Percentiles rank a stretch among this genome's conserved stretches.
phyloP scores from a whole-genome alignment of 92 coral and sea anemone species.

The Bergia sp. region DNA sequence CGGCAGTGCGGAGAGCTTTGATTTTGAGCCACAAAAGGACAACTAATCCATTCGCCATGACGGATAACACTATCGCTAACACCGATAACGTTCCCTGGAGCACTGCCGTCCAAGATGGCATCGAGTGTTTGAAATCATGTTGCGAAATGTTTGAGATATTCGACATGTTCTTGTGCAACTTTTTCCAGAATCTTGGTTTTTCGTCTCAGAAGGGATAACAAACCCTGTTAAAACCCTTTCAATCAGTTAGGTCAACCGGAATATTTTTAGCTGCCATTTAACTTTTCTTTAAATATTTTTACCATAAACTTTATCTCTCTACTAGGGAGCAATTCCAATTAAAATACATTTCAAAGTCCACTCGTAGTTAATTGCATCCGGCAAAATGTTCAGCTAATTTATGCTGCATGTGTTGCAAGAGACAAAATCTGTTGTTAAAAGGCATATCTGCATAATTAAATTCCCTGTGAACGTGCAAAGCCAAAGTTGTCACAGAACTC shows the following conservation, averaged over 20 bases:
- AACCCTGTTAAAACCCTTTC: too few species aligned
- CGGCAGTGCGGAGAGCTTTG: constrained; percentile 24
- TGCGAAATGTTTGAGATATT: background rate
- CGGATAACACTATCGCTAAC: background rate
- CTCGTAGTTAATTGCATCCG: background rate
- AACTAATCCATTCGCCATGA: constrained; percentile 11
- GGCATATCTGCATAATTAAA: background rate
- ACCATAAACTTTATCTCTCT: background rate
- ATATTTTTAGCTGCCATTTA: too few species aligned
- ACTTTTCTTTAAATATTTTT: too few species aligned
- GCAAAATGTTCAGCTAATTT: too few species aligned
- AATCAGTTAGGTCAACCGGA: too few species aligned
- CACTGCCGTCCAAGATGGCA: background rate
- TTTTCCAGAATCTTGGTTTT: background rate
- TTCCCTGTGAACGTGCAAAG: too few species aligned
- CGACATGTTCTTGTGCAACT: background rate
- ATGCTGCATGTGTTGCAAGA: background rate
- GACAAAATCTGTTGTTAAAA: background rate
- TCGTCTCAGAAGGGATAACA: too few species aligned
- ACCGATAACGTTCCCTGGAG: background rate
- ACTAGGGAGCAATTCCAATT: background rate
- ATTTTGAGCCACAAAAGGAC: constrained; percentile 11
- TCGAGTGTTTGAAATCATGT: background rate
- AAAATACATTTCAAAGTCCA: background rate
- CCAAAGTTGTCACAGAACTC: background rate